A percentile compares a stretch with the other conserved stretches of the same genome.
Evolutionary conservation across 2,888 invertebrate species (phyloP).

Genomic region (Uloborus plumipes): DNA sequence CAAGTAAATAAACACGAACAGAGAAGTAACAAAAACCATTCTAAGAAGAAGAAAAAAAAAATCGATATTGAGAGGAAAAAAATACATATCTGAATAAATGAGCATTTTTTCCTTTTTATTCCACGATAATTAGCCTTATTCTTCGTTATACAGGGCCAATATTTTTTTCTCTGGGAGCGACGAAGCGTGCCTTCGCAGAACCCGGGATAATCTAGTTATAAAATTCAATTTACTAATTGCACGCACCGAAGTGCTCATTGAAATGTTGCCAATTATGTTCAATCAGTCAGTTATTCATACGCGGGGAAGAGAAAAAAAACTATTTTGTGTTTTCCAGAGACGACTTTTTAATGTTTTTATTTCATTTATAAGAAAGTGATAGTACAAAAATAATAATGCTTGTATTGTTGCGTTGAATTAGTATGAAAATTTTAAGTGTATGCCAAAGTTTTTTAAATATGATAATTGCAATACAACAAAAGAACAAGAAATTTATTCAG

Average conservation of each 20-base stretch:
- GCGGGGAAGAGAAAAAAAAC: background rate
- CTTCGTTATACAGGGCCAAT: background rate
- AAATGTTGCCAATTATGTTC: slow-evolving; percentile 17
- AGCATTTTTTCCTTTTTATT: slow-evolving; percentile 7
- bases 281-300: background rate
- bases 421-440: too few species aligned
- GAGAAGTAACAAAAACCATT: background rate
- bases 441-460: too few species aligned
- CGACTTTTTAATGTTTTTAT: too few species aligned
- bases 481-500: too few species aligned
- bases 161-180: background rate
- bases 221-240: slow-evolving; percentile 28
- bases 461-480: too few species aligned
- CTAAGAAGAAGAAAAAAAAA: slow-evolving; percentile 6
- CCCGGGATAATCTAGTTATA: slow-evolving; percentile 17
- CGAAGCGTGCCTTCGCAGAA: background rate
- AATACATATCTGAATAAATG: background rate
- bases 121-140: slow-evolving; percentile 20
- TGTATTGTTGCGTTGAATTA: too few species aligned
- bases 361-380: too few species aligned
- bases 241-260: background rate
- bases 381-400: too few species aligned
- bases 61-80: background rate
- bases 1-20: too few species aligned
- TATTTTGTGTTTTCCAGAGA: slow-evolving; percentile 10